phyloP scores from a whole-genome alignment of 2,797 vertebrate genomes.

The Myioborus melanocephalus region DNA sequence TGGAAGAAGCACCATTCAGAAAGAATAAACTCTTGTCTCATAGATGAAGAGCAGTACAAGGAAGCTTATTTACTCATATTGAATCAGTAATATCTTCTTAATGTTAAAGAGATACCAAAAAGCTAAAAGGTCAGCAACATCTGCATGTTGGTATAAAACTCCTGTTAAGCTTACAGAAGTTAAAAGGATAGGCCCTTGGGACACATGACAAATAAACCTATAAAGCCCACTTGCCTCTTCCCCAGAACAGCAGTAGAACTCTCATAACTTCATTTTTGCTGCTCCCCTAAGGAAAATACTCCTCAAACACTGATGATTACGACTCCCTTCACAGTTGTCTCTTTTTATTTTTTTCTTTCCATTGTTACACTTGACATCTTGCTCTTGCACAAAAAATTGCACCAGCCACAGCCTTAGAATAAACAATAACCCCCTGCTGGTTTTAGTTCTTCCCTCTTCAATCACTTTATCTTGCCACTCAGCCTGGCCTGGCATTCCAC shows the following conservation, averaged over 20 bases:
- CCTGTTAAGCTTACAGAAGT: neutral
- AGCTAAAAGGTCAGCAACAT: neutral
- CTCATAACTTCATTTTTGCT: neutral
- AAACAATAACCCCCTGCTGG: neutral
- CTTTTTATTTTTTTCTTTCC: neutral
- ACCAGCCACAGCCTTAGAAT: neutral
- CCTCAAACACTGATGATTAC: neutral
- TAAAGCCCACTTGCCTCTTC: neutral
- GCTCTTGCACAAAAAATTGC: neutral
- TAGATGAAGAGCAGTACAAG: neutral
- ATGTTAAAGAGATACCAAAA: neutral
- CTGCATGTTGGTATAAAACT: neutral
- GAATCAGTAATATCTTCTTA: neutral
- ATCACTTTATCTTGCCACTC: neutral
- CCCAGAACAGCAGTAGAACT: neutral
- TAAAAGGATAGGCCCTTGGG: neutral
- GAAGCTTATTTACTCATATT: neutral
- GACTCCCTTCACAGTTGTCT: neutral
- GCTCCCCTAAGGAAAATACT: neutral
- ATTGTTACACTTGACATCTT: neutral
- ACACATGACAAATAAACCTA: neutral
- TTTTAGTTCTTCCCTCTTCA: neutral
- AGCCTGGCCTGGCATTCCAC: neutral
- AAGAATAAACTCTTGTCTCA: neutral
- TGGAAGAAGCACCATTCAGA: neutral